Evolutionary conservation across 2,888 invertebrate genomes (phyloP), one percentile per base, ranked within the genome.

Genomic region (Euclidia mi): DNA sequence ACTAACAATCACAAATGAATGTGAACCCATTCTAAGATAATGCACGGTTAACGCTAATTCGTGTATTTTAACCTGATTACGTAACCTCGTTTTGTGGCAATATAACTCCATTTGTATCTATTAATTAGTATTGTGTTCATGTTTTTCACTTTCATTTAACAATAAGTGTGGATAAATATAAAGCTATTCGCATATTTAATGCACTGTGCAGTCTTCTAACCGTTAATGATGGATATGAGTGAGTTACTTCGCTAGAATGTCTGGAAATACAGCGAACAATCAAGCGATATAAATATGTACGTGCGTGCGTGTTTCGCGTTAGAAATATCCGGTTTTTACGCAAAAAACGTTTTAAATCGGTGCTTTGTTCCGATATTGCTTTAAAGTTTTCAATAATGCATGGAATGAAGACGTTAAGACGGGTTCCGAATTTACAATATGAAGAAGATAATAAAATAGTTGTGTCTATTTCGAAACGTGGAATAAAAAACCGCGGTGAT

Each of bases 401-500:
- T 50, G 35, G 45, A 17, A 7, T 51, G 38, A 40, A n/a, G n/a
- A 45, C 46, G 38, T 48, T 31, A 45, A 40, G 18, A 51, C 20
- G 12, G 15, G 17, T 3, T 12, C 15, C 14, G 31, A 32, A 34
- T 18, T n/a, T 40, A 38, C 11, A 18, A 11, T 28, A 50, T 45
- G 50, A 18, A 31, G 44, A 62, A 64, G 44, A 44, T 46, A 43
- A 50, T 56, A 17, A 69, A 71, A 79, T 41, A 63, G 46, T 64
- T 47, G 73, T 62, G 58, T 66, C 61, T 75, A 63, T 83, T 83
- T 83, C 84, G 84, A 86, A 88, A 85, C 75, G 70, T 75, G 71
- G 63, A 82, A 87, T 82, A 83, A 88, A 85, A 88, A 85, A 85
- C 82, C 82, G 73, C 81, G 82, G 87, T 81, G 86, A 86, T 87